Evolutionary conservation across 2,797 vertebrate species (phyloP).

Genomic region (Artibeus lituratus): DNA sequence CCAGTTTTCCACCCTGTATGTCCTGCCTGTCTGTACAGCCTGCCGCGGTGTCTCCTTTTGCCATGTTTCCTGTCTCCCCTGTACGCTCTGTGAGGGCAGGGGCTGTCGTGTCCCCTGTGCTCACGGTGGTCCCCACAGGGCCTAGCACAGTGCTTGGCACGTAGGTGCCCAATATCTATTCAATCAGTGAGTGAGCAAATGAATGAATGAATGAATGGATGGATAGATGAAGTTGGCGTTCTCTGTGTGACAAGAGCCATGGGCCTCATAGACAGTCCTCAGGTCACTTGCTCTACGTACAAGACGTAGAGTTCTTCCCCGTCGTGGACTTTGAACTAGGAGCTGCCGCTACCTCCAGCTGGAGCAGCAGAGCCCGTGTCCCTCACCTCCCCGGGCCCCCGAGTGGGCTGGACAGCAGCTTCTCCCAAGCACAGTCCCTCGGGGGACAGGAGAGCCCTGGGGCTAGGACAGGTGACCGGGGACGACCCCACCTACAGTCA

Average conservation of each 20-base stretch:
- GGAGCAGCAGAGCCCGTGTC: neutral
- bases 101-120: neutral
- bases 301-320: neutral
- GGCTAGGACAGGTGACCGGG: accelerated
- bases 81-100: neutral
- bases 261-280: neutral
- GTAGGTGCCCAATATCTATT: neutral
- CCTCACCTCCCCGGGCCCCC: neutral
- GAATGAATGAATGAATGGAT: too few species aligned
- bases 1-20: too few species aligned
- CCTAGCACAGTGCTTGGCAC: neutral
- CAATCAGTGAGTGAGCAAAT: neutral
- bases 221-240: neutral
- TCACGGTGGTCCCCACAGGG: neutral
- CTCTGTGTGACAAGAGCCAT: neutral
- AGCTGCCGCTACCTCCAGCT: neutral
- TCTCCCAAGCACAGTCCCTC: too few species aligned
- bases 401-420: neutral
- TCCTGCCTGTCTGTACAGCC: accelerated
- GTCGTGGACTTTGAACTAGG: neutral
- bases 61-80: neutral
- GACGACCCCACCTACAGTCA: conserved; percentile 66
- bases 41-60: neutral
- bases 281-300: neutral
- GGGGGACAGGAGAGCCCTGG: neutral